Base-by-base conservation (phyloP, 2,797 vertebrate genomes). In the Hipposideros larvatus region DNA sequence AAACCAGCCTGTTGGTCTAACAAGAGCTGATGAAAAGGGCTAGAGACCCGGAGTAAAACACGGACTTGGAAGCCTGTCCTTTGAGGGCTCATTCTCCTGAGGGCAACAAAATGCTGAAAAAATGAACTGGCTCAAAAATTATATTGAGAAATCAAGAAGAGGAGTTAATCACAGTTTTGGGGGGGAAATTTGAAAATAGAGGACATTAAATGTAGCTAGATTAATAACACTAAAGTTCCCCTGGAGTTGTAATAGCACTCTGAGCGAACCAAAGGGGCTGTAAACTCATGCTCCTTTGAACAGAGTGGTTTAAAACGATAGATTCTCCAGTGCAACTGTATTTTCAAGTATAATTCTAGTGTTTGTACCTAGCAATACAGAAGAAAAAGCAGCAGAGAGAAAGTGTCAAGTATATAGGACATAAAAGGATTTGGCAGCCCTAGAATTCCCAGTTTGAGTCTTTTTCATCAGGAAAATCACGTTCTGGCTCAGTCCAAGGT, bases 301-400 rank as follows among this genome's bases (percentile, higher is more conserved):
- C 48, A 96, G 77, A 97, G 94, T 93, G 95, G 92, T 79, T 96
- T 94, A 59, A 91, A 93, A 75, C 48, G 55, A 68, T 28, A 68
- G 31, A 61, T 66, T 97, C 96, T 97, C 97, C 96, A 97, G 96
- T 97, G 97, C 96, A 96, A 97, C 86, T 98, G 96, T 97, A 92
- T 97, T 98, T 98, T 99, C 98, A 99, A 98, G 98, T 99, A 98
- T 98, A 98, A 65, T 73, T 96, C 89, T 84, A 98, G 82, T 95
- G 88, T 96, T 43, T 96, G 87, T 97, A 94, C 94, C 97, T 97
- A 97, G 96, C 92, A 59, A 94, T 89, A 93, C 97, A 70, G 98
- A 97, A 98, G 83, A 96, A 96, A 97, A 98, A 98, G 98, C 98
- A 99, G 98, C 98, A 98, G 98, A 84, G 96, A 98, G 77, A 97